These are phyloP conservation scores for Notolabrus celidotus DNA, from an alignment of 2,797 vertebrate species.

Conservation along the genomic window DNA sequence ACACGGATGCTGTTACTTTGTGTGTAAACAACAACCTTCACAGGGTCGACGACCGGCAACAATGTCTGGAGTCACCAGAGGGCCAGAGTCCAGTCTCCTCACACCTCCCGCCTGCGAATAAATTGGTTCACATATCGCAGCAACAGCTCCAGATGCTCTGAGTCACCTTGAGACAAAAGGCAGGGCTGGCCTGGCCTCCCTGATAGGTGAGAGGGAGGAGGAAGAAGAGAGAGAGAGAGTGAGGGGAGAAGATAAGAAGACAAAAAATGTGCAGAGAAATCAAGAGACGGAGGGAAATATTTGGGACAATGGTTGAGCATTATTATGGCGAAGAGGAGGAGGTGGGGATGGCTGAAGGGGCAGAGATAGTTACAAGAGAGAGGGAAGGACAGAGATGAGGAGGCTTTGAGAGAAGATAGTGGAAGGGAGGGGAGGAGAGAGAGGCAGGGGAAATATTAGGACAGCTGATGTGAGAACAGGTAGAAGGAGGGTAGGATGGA, in stretches of 20 bases:
- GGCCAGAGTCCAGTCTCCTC: slow-evolving; percentile 61
- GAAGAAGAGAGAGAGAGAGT: slow-evolving; percentile 11
- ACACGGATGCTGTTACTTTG: slow-evolving; percentile 11
- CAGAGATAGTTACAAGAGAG: slow-evolving; percentile 15
- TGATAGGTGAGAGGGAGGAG: slow-evolving; percentile 43
- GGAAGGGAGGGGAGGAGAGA: slow-evolving; percentile 1
- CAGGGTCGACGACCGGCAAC: slow-evolving; percentile 31
- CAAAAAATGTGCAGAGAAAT: slow-evolving; percentile 2
- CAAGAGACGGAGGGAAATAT: slow-evolving; percentile 28
- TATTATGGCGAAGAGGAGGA: too few relatives aligned
- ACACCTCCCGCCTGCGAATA: slow-evolving; percentile 75
- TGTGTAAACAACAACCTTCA: slow-evolving; percentile 62
- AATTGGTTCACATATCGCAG: slow-evolving; percentile 73
- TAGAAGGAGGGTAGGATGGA: slow-evolving; percentile 36
- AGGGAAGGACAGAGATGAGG: slow-evolving; percentile 12
- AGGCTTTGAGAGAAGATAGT: too few relatives aligned
- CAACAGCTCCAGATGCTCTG: slow-evolving; percentile 81
- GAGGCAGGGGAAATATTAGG: slow-evolving; percentile 26
- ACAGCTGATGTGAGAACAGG: slow-evolving; percentile 49
- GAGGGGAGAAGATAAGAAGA: slow-evolving; percentile 9
- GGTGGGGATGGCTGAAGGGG: slow-evolving; percentile 21
- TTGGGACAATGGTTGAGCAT: slow-evolving; percentile 11
- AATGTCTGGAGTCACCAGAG: slow-evolving; percentile 60
- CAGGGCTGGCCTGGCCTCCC: slow-evolving; percentile 59
- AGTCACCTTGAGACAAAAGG: slow-evolving; percentile 85